Evolutionary conservation across 2,888 invertebrate species (phyloP).

Genomic region (Prenolepis imparis): DNA sequence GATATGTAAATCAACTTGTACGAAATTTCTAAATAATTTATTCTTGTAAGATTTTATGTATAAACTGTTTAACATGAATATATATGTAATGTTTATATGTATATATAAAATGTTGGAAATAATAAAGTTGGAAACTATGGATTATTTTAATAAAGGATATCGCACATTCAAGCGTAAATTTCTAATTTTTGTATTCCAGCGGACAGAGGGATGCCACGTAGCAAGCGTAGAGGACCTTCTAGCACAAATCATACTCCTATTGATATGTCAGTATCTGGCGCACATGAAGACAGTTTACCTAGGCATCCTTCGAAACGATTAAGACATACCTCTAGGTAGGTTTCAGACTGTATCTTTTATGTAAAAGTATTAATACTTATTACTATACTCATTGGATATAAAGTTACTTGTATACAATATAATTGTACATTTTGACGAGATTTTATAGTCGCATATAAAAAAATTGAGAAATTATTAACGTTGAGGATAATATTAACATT

Average conservation of each 20-base stretch:
- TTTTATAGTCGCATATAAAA: background rate
- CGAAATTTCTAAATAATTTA: background rate
- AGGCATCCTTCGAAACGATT: slow-evolving; percentile 84
- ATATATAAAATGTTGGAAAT: background rate
- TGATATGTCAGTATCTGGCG: slow-evolving; percentile 83
- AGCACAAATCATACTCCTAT: slow-evolving; percentile 83
- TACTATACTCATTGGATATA: background rate
- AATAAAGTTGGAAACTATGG: background rate
- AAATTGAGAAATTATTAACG: background rate
- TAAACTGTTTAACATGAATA: background rate
- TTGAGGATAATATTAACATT: background rate
- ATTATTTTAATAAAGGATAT: background rate
- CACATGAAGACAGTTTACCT: slow-evolving; percentile 83
- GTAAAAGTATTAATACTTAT: background rate
- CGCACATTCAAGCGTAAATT: background rate
- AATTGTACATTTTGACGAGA: background rate
- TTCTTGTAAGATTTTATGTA: background rate
- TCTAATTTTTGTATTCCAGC: slow-evolving; percentile 67
- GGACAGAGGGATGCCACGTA: slow-evolving; percentile 85
- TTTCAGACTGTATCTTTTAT: slow-evolving; percentile 3
- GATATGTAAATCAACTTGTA: background rate
- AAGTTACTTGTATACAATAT: background rate
- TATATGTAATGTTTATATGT: background rate
- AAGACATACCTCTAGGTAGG: slow-evolving; percentile 83
- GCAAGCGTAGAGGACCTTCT: slow-evolving; percentile 86